A percentile compares a stretch with the other conserved stretches of the same genome.
phyloP scores from a whole-genome alignment of 2,797 vertebrate genomes.

The Molossus molossus region DNA sequence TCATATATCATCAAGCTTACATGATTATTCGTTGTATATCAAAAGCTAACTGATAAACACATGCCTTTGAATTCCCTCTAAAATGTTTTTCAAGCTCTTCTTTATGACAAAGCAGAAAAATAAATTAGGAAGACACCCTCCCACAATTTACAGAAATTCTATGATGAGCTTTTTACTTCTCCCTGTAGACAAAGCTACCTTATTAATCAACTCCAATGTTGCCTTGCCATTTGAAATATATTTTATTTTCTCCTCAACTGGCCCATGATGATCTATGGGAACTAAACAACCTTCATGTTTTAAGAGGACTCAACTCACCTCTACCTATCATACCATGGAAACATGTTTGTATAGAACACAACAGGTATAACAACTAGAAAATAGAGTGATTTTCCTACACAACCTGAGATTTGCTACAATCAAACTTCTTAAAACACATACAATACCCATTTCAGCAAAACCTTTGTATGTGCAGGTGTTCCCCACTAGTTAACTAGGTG shows the following conservation, averaged over 20 bases:
- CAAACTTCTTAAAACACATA: constrained; percentile 51
- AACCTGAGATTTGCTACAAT: constrained; percentile 49
- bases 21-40: background rate
- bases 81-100: background rate
- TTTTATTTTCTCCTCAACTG: constrained; percentile 54
- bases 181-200: background rate
- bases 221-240: constrained; percentile 17
- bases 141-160: background rate
- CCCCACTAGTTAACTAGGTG: background rate
- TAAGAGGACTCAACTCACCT: constrained; percentile 30
- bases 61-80: background rate
- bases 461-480: background rate
- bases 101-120: constrained; percentile 55
- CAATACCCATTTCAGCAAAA: constrained; percentile 4
- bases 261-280: constrained; percentile 16
- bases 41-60: background rate
- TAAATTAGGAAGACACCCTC: background rate
- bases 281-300: constrained; percentile 38
- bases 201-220: background rate
- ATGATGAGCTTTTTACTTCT: background rate
- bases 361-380: constrained; percentile 53
- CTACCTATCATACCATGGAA: background rate
- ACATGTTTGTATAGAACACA: constrained; percentile 22
- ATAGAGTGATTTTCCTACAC: constrained; percentile 38
- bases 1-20: background rate